Percentiles rank a stretch among this genome's conserved stretches.
These are phyloP conservation scores for Agelastica alni DNA, from an alignment of 2,888 invertebrate species.

Conservation along the genomic window DNA sequence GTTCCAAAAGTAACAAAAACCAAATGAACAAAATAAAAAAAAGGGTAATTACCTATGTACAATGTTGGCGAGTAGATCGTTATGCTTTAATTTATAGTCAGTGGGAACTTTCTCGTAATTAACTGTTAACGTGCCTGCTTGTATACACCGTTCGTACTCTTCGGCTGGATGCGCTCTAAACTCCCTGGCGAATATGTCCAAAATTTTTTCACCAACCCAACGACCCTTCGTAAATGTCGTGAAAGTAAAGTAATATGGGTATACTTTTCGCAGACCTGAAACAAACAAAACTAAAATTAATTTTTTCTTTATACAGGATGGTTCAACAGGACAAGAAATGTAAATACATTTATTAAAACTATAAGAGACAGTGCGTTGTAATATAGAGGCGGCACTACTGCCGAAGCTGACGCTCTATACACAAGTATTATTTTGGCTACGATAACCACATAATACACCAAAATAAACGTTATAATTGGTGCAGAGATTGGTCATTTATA, in stretches of 20 bases:
- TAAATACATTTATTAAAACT: too few relatives aligned
- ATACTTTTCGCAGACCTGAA: conserved; percentile 91
- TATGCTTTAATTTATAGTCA: conserved; percentile 90
- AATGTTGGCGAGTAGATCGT: conserved; percentile 89
- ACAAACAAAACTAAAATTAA: conserved; percentile 34
- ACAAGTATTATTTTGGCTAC: too few relatives aligned
- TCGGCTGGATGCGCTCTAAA: conserved; percentile 93
- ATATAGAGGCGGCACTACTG: too few relatives aligned
- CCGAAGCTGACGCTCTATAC: too few relatives aligned
- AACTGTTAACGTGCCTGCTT: conserved; percentile 88
- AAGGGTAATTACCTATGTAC: conserved; percentile 82
- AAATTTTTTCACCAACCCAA: conserved; percentile 92
- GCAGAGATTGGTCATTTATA: too few relatives aligned
- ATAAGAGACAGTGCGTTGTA: too few relatives aligned
- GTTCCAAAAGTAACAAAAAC: background rate
- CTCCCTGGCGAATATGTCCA: conserved; percentile 91
- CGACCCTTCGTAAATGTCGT: conserved; percentile 95
- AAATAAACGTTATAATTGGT: too few relatives aligned
- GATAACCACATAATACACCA: too few relatives aligned
- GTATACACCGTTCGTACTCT: conserved; percentile 89
- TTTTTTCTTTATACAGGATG: background rate
- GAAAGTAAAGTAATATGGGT: conserved; percentile 96
- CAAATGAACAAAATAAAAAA: background rate
- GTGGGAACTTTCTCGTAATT: conserved; percentile 91
- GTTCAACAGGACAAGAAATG: too few relatives aligned